Percentiles rank a stretch among this genome's conserved stretches.
phyloP scores from a whole-genome alignment of 2,888 invertebrate genomes.

The Andrena fulva region DNA sequence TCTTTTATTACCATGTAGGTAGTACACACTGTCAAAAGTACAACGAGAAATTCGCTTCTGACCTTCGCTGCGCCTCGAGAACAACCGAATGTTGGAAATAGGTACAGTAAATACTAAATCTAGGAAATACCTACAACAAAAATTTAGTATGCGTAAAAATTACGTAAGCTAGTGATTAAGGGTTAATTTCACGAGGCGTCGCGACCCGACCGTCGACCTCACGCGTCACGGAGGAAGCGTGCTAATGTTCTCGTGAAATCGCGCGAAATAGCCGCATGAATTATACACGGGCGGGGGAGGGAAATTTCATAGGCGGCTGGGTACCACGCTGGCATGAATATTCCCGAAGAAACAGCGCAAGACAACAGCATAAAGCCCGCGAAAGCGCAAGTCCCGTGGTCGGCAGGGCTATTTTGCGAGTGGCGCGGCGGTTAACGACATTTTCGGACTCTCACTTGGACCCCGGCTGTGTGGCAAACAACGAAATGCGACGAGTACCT shows the following conservation, averaged over 20 bases:
- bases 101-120: too few relatives aligned
- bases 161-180: background rate
- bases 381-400: slow-evolving; percentile 18
- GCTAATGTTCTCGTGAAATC: slow-evolving; percentile 30
- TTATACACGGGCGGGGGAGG: slow-evolving; percentile 12
- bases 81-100: too few relatives aligned
- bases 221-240: background rate
- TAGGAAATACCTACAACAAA: too few relatives aligned
- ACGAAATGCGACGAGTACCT: background rate
- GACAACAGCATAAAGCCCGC: background rate
- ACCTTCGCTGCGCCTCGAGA: too few relatives aligned
- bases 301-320: slow-evolving; percentile 22
- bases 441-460: slow-evolving; percentile 7
- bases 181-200: background rate
- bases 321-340: slow-evolving; percentile 16
- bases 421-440: background rate
- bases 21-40: too few relatives aligned
- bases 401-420: background rate
- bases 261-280: slow-evolving; percentile 25
- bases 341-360: slow-evolving; percentile 24
- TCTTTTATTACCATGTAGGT: too few relatives aligned
- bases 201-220: background rate
- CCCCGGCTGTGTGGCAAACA: slow-evolving; percentile 1
- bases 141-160: background rate
- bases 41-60: too few relatives aligned